phyloP scores from a whole-genome alignment of 1,140 invertebrate genomes.

The Cyrtorhinus lividipennis region DNA sequence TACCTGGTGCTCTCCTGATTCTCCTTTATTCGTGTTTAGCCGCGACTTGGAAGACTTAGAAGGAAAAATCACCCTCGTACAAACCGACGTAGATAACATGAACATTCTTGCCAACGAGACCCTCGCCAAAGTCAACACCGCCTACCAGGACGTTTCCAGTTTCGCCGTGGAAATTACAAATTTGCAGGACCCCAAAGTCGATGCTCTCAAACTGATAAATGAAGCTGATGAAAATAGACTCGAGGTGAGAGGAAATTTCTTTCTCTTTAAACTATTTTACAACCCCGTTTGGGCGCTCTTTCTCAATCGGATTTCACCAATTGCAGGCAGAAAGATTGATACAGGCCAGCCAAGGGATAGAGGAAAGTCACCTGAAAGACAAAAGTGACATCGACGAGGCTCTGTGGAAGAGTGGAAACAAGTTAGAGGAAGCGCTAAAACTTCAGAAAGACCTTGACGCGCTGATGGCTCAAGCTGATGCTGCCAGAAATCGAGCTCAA shows the following conservation, averaged over 20 bases:
- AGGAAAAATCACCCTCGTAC: not conserved
- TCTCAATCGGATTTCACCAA: not conserved
- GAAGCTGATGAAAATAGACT: not conserved
- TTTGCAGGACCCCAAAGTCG: not conserved
- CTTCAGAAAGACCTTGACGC: constrained; percentile 48
- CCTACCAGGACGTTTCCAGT: not conserved
- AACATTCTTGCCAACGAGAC: not conserved
- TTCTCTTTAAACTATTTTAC: too few relatives aligned
- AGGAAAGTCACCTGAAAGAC: constrained; percentile 6
- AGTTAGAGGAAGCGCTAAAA: constrained; percentile 31
- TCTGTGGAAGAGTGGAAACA: constrained; percentile 25
- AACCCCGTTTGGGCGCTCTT: not conserved
- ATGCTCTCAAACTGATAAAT: not conserved
- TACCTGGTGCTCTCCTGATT: too few relatives aligned
- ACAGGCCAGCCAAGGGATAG: not conserved
- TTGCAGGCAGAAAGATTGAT: not conserved
- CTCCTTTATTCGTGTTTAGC: not conserved
- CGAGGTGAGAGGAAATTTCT: constrained; percentile 8
- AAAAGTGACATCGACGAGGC: not conserved
- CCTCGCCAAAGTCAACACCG: not conserved
- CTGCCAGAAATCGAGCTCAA: constrained; percentile 54
- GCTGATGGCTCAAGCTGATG: constrained; percentile 50
- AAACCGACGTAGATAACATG: not conserved
- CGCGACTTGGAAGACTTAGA: not conserved
- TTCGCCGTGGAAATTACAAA: not conserved